A percentile compares a stretch with the other conserved stretches of the same genome.
phyloP scores from a whole-genome alignment of 2,888 invertebrate species.

The Chloroclysta siterata region DNA sequence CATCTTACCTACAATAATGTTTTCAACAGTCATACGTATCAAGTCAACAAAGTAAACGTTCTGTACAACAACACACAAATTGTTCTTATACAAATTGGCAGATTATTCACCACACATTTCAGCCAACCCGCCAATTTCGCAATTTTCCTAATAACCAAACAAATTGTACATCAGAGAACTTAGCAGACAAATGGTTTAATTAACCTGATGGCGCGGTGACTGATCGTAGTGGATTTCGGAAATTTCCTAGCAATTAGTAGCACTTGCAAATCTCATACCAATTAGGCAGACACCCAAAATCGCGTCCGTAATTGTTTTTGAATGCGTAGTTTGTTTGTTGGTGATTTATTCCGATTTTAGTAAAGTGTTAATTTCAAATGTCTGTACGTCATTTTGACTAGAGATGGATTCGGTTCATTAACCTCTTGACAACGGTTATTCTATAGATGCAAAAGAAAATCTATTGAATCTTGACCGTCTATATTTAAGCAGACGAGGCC shows the following conservation, averaged over 20 bases:
- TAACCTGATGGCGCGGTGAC: conserved; percentile 82
- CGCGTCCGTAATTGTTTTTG: conserved; percentile 82
- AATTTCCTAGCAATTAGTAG: conserved; percentile 82
- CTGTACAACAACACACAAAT: no score
- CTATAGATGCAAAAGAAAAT: no score
- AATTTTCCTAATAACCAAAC: conserved; percentile 52
- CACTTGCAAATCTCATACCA: conserved; percentile 84
- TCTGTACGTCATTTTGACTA: conserved; percentile 12
- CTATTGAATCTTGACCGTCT: no score
- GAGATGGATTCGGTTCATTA: neutral
- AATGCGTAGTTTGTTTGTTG: conserved; percentile 70
- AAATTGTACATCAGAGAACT: conserved; percentile 63
- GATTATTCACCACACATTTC: conserved; percentile 23
- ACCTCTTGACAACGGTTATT: no score
- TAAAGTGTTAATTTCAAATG: conserved; percentile 38
- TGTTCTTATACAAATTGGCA: conserved; percentile 34
- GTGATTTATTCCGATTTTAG: conserved; percentile 73
- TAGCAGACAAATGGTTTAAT: conserved; percentile 83
- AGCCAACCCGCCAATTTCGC: conserved; percentile 41
- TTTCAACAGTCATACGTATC: neutral
- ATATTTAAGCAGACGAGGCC: no score
- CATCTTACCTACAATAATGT: neutral
- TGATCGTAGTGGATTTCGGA: conserved; percentile 77
- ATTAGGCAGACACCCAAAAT: conserved; percentile 83
- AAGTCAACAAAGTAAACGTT: neutral